These are phyloP conservation scores for Percopsis omiscomaycus DNA, from an alignment of 2,797 vertebrate species.

Conservation along the genomic window DNA sequence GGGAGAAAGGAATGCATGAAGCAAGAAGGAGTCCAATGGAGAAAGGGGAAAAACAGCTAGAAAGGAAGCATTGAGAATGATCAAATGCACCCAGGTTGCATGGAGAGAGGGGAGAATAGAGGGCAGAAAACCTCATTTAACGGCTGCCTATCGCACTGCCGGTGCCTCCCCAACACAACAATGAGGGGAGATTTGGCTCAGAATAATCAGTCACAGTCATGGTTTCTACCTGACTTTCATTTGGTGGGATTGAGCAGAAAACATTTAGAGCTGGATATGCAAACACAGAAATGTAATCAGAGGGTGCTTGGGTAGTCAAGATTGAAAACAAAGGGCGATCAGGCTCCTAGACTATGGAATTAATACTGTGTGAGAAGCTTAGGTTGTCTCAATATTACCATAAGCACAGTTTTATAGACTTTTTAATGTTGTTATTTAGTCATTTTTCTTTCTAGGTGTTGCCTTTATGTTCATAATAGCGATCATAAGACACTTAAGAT, in stretches of 20 bases:
- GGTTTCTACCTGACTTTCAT: conserved; percentile 60
- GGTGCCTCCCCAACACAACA: conserved; percentile 53
- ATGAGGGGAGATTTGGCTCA: conserved; percentile 59
- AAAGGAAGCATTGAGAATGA: conserved; percentile 36
- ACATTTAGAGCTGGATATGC: conserved; percentile 44
- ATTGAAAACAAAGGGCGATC: conserved; percentile 13
- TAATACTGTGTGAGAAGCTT: conserved; percentile 12
- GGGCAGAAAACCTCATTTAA: conserved; percentile 67
- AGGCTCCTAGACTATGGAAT: conserved; percentile 29
- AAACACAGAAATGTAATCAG: conserved; percentile 33
- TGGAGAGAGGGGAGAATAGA: conserved; percentile 42
- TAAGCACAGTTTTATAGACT: conserved; percentile 13
- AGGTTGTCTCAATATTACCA: conserved; percentile 13
- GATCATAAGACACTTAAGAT: too few species aligned
- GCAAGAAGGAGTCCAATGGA: background rate
- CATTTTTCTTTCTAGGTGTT: too few species aligned
- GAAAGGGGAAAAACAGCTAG: background rate
- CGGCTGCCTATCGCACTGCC: conserved; percentile 59
- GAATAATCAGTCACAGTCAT: conserved; percentile 68
- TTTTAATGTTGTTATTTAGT: background rate
- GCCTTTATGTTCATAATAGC: too few species aligned
- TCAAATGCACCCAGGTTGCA: conserved; percentile 54
- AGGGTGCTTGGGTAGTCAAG: conserved; percentile 10
- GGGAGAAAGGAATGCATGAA: conserved; percentile 4
- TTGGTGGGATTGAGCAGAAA: conserved; percentile 55